Base-by-base conservation (phyloP, 2,113 vertebrate species). In the Prunella himalayana region DNA sequence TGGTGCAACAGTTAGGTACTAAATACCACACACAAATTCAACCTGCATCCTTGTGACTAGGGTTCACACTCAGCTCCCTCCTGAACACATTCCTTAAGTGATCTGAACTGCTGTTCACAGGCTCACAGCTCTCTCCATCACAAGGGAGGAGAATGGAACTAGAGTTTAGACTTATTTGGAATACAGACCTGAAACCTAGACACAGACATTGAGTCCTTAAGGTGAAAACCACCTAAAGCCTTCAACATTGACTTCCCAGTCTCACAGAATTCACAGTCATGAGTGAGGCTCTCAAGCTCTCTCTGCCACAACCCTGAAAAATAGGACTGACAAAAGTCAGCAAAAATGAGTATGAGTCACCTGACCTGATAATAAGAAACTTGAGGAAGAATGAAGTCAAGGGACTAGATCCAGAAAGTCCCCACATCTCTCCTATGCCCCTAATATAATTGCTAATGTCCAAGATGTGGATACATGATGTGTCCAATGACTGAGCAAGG, bases 391-490 rank as follows among this genome's bases (percentile, higher is more conserved):
- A 63, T 33, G 56, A 86, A 30, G 31, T 27, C 57, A 18, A 79
- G 22, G 9, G 8, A 64, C 30, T 39, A 45, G 39, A 56, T 59
- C 12, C 25, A 82, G 23, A 33, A 79, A 82, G 53, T 17, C 10
- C 13, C 15, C 53, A 71, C 14, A 56, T 39, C 33, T 85, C 35
- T 82, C 27, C 19, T 54, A 7, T 11, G 14, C 33, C 35, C 23
- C 33, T 2, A 2, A 73, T 37, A 20, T 2, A 78, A 79, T 9
- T 47, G 47, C 33, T 51, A 7, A 56, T 11, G 30, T 24, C 50
- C 27, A 33, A 60, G 18, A 56, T 18, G 33, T 0, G 2, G 31
- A 63, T n/a, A 56, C 14, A 9, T 24, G 21, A 42, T 1, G 2
- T 17, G 24, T 35, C 19, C 23, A 31, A 22, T 16, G 27, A 65